Base-by-base conservation (phyloP, 1,140 invertebrate genomes). In the Scaptomyza montana region DNA sequence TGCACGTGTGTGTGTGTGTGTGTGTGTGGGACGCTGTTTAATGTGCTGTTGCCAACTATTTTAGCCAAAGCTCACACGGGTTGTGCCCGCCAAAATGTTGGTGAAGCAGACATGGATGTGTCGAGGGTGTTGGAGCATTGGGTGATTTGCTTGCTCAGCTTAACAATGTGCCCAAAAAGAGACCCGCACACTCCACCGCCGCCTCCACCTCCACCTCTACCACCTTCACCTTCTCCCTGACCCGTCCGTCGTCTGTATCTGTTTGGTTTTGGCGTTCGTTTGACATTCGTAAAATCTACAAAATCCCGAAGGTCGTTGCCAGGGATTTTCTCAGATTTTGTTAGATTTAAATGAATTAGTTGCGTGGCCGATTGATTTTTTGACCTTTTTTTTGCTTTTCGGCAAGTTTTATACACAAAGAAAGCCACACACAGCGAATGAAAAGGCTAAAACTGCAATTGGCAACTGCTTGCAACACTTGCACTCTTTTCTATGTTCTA, bases 271-370 rank as follows among this genome's bases (percentile, higher is more conserved):
- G 39, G 78, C 84, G 77, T 89, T 90, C 82, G 90, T 82, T 91
- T 91, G 90, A 91, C 90, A 91, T 91, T 91, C 90, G 90, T 91
- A 89, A 91, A 91, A 91, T 91, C 90, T 90, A 25, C 86, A 89
- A 91, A 91, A 91, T 90, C 87, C 90, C 90, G 90, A 90, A 91
- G 90, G 90, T 92, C 90, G 90, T 92, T 92, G 89, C 89, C 89
- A 90, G 90, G 90, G 90, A 92, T 92, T 92, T 92, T 92, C 90
- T 91, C 76, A 92, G 90, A 92, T 92, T 92, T 92, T 91, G 91
- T 91, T 87, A 92, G 90, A 92, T 92, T 92, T 92, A 92, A 92
- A 91, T 90, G 90, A 92, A 92, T 92, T 92, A 92, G 90, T 92
- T 90, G 89, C 89, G 90, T 92, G 82, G 79, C 78, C 90, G 90